Conservation (phyloP, 2,888 invertebrate genomes). For the Thymelicus lineola region DNA sequence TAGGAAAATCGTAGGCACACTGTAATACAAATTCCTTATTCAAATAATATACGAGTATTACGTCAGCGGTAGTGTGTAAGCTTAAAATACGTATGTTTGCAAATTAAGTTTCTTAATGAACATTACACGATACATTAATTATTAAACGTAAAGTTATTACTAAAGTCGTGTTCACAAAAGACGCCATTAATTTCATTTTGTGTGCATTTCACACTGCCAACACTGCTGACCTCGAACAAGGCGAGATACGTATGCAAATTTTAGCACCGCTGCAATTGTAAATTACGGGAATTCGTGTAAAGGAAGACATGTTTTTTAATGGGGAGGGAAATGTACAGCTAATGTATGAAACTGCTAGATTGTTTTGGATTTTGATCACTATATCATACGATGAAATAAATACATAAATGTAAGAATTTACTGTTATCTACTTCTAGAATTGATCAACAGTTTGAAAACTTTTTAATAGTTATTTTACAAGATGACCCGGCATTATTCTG, state of each 20-base stretch:
- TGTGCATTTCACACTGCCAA: constrained; percentile 28
- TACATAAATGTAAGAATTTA: no score
- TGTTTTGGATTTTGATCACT: constrained; percentile 1
- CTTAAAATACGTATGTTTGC: not conserved
- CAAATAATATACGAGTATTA: constrained; percentile 20
- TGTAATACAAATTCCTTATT: constrained; percentile 8
- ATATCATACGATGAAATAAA: no score
- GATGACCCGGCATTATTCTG: no score
- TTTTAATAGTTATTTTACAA: no score
- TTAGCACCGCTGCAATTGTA: constrained; percentile 21
- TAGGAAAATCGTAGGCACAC: not conserved
- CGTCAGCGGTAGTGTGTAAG: not conserved
- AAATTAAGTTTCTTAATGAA: constrained; percentile 28
- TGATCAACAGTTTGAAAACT: no score
- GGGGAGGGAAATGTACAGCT: no score
- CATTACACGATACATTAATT: constrained; percentile 13
- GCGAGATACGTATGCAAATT: constrained; percentile 35
- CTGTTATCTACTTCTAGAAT: no score
- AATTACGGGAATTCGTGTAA: constrained; percentile 19
- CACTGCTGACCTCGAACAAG: constrained; percentile 25
- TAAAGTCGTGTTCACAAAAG: not conserved
- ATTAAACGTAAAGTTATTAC: constrained; percentile 1
- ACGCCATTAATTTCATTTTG: constrained; percentile 24
- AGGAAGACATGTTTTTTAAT: constrained; percentile 21
- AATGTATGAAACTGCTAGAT: not conserved